phyloP scores from a whole-genome alignment of 2,888 invertebrate genomes.

The Papilio gigon region DNA sequence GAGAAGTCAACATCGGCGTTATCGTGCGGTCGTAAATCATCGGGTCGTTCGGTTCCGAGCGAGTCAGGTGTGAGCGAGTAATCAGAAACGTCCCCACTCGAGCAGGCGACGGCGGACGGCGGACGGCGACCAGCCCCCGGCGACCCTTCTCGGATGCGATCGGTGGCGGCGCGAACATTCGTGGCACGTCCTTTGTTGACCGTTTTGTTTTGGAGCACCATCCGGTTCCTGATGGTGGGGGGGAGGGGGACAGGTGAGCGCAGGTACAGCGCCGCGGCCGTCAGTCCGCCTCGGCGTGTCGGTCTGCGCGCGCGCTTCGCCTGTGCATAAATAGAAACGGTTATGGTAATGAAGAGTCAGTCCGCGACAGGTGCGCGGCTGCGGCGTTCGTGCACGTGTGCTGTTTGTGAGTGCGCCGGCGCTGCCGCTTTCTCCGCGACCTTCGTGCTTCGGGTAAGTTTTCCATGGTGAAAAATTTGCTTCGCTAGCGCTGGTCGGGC shows the following conservation, averaged over 20 bases:
- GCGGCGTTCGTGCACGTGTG: constrained; percentile 80
- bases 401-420: constrained; percentile 79
- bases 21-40: constrained; percentile 51
- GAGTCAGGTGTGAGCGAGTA: constrained; percentile 72
- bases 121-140: constrained; percentile 53
- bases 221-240: constrained; percentile 80
- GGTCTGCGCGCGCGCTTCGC: constrained; percentile 76
- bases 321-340: constrained; percentile 64
- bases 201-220: constrained; percentile 82
- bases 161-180: constrained; percentile 77
- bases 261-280: constrained; percentile 76
- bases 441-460: constrained; percentile 65
- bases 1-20: constrained; percentile 47
- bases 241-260: constrained; percentile 80
- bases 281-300: constrained; percentile 75
- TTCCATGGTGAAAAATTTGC: constrained; percentile 53
- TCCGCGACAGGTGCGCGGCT: constrained; percentile 81
- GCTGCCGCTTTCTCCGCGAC: constrained; percentile 59
- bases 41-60: constrained; percentile 56
- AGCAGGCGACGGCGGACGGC: constrained; percentile 55
- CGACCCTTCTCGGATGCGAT: constrained; percentile 62
- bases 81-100: constrained; percentile 56
- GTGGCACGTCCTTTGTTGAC: constrained; percentile 82
- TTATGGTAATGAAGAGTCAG: constrained; percentile 78
- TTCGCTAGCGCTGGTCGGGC: constrained; percentile 58